phyloP scores from a whole-genome alignment of 2,888 invertebrate genomes.

The Rotaria magnacalcarata region DNA sequence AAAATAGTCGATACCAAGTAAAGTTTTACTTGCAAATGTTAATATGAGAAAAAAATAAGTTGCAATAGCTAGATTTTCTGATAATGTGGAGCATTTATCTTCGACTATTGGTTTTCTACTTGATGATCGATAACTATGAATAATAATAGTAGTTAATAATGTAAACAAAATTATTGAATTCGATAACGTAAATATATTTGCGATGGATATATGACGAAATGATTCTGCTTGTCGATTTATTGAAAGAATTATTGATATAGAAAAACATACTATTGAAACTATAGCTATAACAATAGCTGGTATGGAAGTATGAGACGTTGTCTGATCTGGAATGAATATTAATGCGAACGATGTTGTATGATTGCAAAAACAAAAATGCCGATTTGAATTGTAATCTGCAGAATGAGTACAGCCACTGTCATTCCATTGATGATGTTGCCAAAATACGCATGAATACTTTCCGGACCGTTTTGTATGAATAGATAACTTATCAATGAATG shows the following conservation, averaged over 20 bases:
- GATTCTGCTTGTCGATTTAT: background rate
- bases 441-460: background rate
- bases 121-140: background rate
- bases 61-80: background rate
- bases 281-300: background rate
- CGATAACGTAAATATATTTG: background rate
- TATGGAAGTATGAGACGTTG: background rate
- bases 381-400: background rate
- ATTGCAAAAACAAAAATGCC: background rate
- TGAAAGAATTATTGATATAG: constrained; percentile 5
- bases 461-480: background rate
- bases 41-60: background rate
- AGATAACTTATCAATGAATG: background rate
- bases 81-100: background rate
- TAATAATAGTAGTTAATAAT: background rate
- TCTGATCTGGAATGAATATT: background rate
- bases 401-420: background rate
- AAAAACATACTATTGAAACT: background rate
- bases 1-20: background rate
- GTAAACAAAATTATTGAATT: background rate
- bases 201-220: background rate
- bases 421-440: background rate
- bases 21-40: background rate
- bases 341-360: background rate
- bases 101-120: background rate